Evolutionary conservation across 2,888 invertebrate species (phyloP), one percentile per base, ranked within the genome.

Genomic region (Suillia variegata): DNA sequence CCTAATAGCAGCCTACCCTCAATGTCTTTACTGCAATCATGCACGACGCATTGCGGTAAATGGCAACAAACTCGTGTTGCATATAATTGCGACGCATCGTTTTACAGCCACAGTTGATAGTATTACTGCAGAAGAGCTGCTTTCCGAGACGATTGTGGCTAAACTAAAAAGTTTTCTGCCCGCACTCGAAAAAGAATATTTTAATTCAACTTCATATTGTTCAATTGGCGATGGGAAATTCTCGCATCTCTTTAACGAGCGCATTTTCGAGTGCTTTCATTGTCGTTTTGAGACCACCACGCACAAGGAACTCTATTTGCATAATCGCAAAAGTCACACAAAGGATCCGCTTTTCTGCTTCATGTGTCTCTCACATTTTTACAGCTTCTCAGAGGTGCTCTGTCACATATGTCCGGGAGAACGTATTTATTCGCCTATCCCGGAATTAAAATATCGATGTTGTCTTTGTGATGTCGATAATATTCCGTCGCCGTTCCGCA

Each of bases 301-400:
- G 59, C 93, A 93, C 78, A 93, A 93, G 83, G 93, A 94, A 81
- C 85, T 94, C 60, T 93, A 91, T 82, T 84, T 92, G 74, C 94
- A 94, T 81, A 93, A 93, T 79, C 86, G 93, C 57, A 92, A 93
- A 83, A 88, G 92, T 87, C 94, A 94, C 83, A 89, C 92, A 68
- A 93, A 92, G 81, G 88, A 91, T 48, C 88, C 92, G 62, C 85
- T 93, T 59, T 82, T 92, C 64, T 94, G 94, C 83, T 88, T 91
- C 67, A 93, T 94, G 93, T 94, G 94, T 82, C 92, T 92, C 82
- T 87, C 89, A 31, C 92, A 90, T 76, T 94, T 93, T 84, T 92
- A 89, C 82, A 93, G 90, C 82, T 93, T 92, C 82, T 93, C 93
- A 83, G 93, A 94, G 80, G 84, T 94, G 62, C 83, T 93, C 64